Evolutionary conservation across 2,888 invertebrate species (phyloP).

Genomic region (Oxycera nigricornis): DNA sequence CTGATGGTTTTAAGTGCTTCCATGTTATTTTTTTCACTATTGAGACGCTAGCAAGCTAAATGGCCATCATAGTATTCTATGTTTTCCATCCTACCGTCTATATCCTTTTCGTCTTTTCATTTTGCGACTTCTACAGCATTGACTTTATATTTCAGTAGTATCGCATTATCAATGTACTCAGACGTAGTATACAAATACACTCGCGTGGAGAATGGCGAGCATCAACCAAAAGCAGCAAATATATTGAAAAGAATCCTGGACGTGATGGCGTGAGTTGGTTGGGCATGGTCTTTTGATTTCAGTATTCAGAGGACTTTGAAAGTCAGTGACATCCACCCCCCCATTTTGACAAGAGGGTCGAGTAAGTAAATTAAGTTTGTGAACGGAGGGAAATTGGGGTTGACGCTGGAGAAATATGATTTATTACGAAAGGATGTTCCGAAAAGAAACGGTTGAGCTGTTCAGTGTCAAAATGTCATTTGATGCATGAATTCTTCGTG

Average conservation of each 20-base stretch:
- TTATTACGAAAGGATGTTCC: conserved; percentile 8
- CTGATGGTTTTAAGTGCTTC: conserved; percentile 35
- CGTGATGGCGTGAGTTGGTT: conserved; percentile 25
- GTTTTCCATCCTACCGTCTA: background rate
- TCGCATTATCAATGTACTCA: background rate
- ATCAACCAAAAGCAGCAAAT: background rate
- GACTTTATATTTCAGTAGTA: conserved; percentile 21
- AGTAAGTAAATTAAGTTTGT: conserved; percentile 34
- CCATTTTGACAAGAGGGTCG: background rate
- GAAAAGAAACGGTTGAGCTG: background rate
- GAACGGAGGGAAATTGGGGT: background rate
- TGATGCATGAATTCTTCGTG: background rate
- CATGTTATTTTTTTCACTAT: background rate
- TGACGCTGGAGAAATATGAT: conserved; percentile 27
- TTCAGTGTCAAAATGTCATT: conserved; percentile 17
- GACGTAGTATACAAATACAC: background rate
- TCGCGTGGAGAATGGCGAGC: background rate
- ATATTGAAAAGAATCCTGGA: background rate
- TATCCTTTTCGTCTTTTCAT: background rate
- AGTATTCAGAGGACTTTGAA: background rate
- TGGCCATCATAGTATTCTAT: background rate
- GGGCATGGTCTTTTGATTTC: background rate
- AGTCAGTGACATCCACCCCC: background rate
- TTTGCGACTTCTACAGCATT: background rate
- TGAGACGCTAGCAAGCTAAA: background rate